A percentile compares a stretch with the other conserved stretches of the same genome.
Conservation (phyloP, 2,888 invertebrate genomes). For the Trilocha varians region DNA sequence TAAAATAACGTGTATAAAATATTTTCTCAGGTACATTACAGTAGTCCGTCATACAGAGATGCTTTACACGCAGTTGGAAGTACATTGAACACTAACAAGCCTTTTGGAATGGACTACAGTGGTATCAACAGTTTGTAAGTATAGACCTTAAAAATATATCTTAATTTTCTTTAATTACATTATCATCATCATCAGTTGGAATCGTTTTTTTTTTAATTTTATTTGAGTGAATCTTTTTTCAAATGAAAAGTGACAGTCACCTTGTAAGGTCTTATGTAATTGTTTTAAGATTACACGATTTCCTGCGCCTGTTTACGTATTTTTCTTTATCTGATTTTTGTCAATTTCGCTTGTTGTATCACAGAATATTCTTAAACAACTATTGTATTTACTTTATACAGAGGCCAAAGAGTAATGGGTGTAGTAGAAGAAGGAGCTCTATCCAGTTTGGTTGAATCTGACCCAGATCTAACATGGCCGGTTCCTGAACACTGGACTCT, state of each 20-base stretch:
- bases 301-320: no score
- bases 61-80: constrained; percentile 20
- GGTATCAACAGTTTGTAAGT: constrained; percentile 25
- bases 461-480: constrained; percentile 71
- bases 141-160: no score
- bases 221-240: no score
- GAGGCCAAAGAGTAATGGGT: constrained; percentile 76
- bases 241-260: no score
- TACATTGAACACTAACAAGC: constrained; percentile 5
- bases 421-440: constrained; percentile 63
- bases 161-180: no score
- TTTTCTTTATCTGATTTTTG: no score
- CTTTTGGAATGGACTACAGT: constrained; percentile 33
- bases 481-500: constrained; percentile 78
- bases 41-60: constrained; percentile 25
- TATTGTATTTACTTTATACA: no score
- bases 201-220: no score
- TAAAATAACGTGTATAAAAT: no score
- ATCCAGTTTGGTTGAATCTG: constrained; percentile 67
- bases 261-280: no score
- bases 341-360: background rate
- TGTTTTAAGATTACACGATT: no score
- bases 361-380: background rate
- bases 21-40: constrained; percentile 23
- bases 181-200: no score